Evolutionary conservation across 2,113 vertebrate genomes (phyloP).

Genomic region (Platysteira castanea): DNA sequence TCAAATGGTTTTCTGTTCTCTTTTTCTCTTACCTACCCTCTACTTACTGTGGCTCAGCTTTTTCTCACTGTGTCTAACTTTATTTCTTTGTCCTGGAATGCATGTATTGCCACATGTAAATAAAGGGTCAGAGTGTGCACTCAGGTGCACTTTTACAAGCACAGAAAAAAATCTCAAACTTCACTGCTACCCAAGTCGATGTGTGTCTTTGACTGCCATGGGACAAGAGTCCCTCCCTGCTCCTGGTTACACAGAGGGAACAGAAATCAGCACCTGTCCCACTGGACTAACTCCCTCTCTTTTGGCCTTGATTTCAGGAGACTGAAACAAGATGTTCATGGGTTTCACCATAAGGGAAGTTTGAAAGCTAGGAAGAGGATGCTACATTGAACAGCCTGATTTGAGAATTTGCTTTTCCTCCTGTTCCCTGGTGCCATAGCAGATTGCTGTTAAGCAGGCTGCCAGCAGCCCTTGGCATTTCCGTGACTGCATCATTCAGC

Average conservation of each 20-base stretch:
- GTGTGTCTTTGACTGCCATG: background rate
- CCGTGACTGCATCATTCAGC: background rate
- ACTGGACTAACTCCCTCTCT: background rate
- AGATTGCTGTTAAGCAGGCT: background rate
- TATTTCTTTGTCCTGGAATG: background rate
- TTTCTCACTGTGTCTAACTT: background rate
- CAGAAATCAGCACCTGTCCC: background rate
- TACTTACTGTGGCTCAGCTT: background rate
- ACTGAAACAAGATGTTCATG: background rate
- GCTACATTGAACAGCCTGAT: background rate
- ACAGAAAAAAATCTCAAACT: background rate
- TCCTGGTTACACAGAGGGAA: background rate
- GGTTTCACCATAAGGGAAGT: background rate
- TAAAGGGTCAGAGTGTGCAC: background rate
- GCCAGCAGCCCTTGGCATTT: background rate
- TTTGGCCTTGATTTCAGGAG: background rate
- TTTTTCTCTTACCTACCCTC: background rate
- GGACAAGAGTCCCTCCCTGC: background rate
- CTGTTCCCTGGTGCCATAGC: background rate
- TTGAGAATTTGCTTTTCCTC: background rate
- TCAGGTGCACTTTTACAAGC: background rate
- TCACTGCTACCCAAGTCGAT: rapidly evolving
- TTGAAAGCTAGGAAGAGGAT: background rate
- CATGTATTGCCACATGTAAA: background rate
- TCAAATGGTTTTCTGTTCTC: conserved; percentile 29